Evolutionary conservation across 2,797 vertebrate genomes (phyloP), one percentile per base, ranked within the genome.

Genomic region (Enteromius mattozi): DNA sequence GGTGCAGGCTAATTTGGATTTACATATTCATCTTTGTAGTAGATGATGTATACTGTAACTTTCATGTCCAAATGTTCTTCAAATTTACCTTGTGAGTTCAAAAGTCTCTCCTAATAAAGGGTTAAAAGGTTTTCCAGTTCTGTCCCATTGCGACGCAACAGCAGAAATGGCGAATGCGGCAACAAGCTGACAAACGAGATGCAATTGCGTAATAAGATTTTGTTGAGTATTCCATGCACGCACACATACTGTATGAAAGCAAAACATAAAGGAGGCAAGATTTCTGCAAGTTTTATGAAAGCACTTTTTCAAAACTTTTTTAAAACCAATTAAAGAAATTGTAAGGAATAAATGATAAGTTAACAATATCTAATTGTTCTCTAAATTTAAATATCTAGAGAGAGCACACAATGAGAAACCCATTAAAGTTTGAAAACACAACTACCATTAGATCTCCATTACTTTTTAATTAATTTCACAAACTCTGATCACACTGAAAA

Each of bases 41-140:
- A 27, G 27, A 7, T 10, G 4, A 12, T 42, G 66, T 47, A n/a
- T 17, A 27, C 27, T 27, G 27, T 27, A 12, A 54, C 6, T 3
- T 10, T 33, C 14, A 40, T 33, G 8, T 76, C 3, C 54, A 14
- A 33, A 54, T 40, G 24, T 4, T n/a, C 0, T 33, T 9, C 16
- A 54, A 59, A 37, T 35, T 84, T 92, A 99, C 98, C 98, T 97
- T 92, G 92, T 92, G 82, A 99, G 93, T 91, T 99, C 98, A 83
- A 96, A 99, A 0, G 98, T 99, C 91, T 99, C 98, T 88, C 98
- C 98, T 89, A 99, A 90, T 71, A 99, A 95, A 0, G 98, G 98
- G 89, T 99, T 99, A 93, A 99, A 99, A 1, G 98, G 98, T 90
- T 99, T 99, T 93, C 98, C 98, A 88, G 98, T 99, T 93, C 98